Evolutionary conservation across 2,888 invertebrate species (phyloP).

Genomic region (Diogma glabrata): DNA sequence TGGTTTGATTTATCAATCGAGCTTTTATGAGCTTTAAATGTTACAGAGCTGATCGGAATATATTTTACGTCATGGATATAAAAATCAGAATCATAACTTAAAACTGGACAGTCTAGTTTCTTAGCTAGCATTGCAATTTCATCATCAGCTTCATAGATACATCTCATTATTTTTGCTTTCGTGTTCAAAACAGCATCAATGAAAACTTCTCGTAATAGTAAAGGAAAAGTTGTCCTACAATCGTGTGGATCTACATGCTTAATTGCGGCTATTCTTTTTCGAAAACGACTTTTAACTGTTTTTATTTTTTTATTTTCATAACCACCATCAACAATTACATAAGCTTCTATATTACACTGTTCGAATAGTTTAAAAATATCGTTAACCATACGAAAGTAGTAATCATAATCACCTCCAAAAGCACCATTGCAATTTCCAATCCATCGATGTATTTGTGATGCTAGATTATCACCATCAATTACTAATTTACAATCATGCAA

Average conservation of each 20-base stretch:
- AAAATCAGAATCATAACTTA: conserved; percentile 92
- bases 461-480: conserved; percentile 70
- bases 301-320: conserved; percentile 57
- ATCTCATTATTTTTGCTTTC: conserved; percentile 54
- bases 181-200: conserved; percentile 53
- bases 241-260: conserved; percentile 45
- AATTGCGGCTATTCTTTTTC: conserved; percentile 47
- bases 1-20: conserved; percentile 19
- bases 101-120: conserved; percentile 66
- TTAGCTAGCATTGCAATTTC: conserved; percentile 74
- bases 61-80: conserved; percentile 76
- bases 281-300: conserved; percentile 48
- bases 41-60: conserved; percentile 62
- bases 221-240: conserved; percentile 54
- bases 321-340: conserved; percentile 73
- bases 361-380: conserved; percentile 57
- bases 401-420: conserved; percentile 80
- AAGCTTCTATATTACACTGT: conserved; percentile 57
- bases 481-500: conserved; percentile 58
- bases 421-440: conserved; percentile 51
- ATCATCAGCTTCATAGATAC: conserved; percentile 82
- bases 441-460: conserved; percentile 54
- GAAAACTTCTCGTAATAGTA: conserved; percentile 64
- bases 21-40: conserved; percentile 34
- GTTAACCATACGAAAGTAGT: conserved; percentile 49